Conservation (phyloP, 2,113 vertebrate genomes). For the Apeltes quadracus region DNA sequence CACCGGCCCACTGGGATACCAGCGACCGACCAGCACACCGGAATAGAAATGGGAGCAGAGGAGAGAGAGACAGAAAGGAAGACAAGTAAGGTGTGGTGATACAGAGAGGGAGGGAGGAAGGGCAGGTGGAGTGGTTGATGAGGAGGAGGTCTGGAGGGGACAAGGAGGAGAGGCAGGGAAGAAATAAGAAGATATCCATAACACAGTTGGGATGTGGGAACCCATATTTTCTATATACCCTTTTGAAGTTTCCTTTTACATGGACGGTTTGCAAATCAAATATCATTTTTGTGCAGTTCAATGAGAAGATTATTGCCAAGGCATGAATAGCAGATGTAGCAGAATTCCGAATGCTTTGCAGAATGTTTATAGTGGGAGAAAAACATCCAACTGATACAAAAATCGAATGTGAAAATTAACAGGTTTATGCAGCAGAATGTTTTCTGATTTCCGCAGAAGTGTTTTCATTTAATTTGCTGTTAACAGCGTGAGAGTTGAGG, state of each 20-base stretch:
- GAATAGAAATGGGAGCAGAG: constrained; percentile 79
- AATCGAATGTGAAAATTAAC: background rate
- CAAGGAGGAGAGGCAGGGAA: background rate
- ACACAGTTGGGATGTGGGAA: background rate
- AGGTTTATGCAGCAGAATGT: background rate
- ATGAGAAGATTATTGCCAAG: background rate
- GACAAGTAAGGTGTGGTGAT: constrained; percentile 47
- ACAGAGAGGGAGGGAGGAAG: constrained; percentile 28
- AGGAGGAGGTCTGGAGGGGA: constrained; percentile 21
- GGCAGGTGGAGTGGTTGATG: constrained; percentile 43
- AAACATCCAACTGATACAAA: background rate
- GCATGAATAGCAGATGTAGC: background rate
- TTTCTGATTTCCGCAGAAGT: background rate
- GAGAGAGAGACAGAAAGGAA: constrained; percentile 17
- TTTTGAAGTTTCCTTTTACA: constrained; percentile 1
- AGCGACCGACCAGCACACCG: constrained; percentile 62
- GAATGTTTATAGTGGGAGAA: background rate
- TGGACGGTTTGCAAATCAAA: background rate
- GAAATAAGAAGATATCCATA: background rate
- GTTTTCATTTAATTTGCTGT: background rate
- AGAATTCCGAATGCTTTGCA: background rate
- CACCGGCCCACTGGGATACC: constrained; percentile 68
- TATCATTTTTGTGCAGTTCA: background rate
- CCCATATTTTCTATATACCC: background rate
- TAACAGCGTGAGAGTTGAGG: background rate